Conservation (phyloP, 2,888 invertebrate species). For the Drosophila longiperda region DNA sequence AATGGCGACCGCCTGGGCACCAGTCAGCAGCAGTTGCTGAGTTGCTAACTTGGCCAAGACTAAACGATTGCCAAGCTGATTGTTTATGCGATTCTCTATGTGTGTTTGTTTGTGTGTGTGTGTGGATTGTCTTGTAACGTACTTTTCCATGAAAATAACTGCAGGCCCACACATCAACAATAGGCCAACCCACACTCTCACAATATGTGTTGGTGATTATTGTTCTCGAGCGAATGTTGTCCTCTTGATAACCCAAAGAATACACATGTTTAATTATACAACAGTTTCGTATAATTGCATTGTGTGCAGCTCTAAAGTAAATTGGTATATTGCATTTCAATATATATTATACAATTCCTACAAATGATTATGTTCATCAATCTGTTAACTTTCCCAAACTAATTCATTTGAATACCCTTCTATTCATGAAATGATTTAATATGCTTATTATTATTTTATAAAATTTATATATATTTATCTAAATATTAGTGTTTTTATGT, state of each 20-base stretch:
- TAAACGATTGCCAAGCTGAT: constrained; percentile 54
- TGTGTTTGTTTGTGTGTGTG: constrained; percentile 12
- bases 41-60: constrained; percentile 58
- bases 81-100: constrained; percentile 32
- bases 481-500: no score
- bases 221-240: constrained; percentile 10
- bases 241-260: background rate
- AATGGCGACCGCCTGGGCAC: constrained; percentile 69
- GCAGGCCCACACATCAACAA: constrained; percentile 15
- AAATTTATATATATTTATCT: no score
- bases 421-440: background rate
- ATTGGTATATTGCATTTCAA: background rate
- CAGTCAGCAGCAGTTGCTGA: constrained; percentile 69
- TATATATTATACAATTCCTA: background rate
- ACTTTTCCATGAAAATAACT: constrained; percentile 53
- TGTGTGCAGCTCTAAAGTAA: background rate
- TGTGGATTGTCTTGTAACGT: constrained; percentile 38
- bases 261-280: constrained; percentile 15
- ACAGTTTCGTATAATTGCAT: constrained; percentile 7
- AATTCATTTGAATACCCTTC: background rate
- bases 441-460: background rate
- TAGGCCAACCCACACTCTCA: background rate
- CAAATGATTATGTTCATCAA: background rate
- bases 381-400: background rate
- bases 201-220: constrained; percentile 23